A percentile compares a stretch with the other conserved stretches of the same genome.
phyloP scores from a whole-genome alignment of 2,113 vertebrate genomes.

The Gymnarchus niloticus region DNA sequence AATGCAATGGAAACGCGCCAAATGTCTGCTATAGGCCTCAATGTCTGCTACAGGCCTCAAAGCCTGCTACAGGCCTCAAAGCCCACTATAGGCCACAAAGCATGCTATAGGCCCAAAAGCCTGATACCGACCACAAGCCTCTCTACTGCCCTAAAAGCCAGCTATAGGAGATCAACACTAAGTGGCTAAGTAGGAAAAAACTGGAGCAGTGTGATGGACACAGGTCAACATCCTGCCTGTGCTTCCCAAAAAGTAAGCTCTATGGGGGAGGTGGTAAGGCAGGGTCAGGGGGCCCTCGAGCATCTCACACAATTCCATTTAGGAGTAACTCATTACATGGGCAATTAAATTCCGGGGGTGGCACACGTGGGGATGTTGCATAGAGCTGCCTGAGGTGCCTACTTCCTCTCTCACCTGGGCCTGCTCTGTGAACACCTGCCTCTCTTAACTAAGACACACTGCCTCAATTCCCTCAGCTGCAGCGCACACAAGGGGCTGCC shows the following conservation, averaged over 20 bases:
- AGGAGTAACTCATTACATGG: constrained; percentile 71
- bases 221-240: constrained; percentile 56
- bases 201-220: background rate
- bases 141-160: too few relatives aligned
- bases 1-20: too few relatives aligned
- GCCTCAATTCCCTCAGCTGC: constrained; percentile 70
- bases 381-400: background rate
- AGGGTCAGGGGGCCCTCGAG: constrained; percentile 59
- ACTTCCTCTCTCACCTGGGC: constrained; percentile 78
- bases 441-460: constrained; percentile 81
- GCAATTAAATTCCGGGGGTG: constrained; percentile 77
- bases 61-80: background rate
- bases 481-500: constrained; percentile 63
- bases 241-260: constrained; percentile 64
- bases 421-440: constrained; percentile 77
- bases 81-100: background rate
- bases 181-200: constrained; percentile 38
- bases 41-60: too few relatives aligned
- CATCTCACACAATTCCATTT: constrained; percentile 67
- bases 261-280: constrained; percentile 63
- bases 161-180: constrained; percentile 61
- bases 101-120: too few relatives aligned
- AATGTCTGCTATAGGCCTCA: too few relatives aligned
- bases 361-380: constrained; percentile 13
- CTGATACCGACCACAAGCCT: too few relatives aligned